Conservation (phyloP, 2,888 invertebrate genomes). For the Vesta saturnalis region DNA sequence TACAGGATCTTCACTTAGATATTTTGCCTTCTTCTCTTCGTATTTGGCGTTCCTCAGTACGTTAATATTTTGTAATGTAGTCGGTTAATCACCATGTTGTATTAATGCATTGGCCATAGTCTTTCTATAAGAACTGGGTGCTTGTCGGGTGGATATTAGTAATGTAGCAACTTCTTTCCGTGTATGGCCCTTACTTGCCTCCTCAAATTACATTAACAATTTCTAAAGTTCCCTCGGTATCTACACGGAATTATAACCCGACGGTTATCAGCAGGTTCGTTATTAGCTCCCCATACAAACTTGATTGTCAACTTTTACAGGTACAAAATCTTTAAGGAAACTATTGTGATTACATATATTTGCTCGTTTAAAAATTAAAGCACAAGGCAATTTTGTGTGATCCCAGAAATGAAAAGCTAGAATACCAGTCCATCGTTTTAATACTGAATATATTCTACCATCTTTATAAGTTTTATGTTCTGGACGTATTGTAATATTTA, state of each 20-base stretch:
- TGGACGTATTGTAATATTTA: too few relatives aligned
- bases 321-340: neutral
- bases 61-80: neutral
- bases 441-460: neutral
- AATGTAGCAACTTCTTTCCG: neutral
- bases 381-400: constrained; percentile 27
- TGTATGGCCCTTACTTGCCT: neutral
- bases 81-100: neutral
- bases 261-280: neutral
- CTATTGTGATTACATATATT: constrained; percentile 14
- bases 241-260: too few relatives aligned
- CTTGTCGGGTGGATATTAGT: neutral
- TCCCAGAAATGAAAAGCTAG: constrained; percentile 26
- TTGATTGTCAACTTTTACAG: neutral
- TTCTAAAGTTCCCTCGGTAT: too few relatives aligned
- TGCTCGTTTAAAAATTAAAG: constrained; percentile 23
- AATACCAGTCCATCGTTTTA: constrained; percentile 16
- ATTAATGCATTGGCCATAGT: neutral
- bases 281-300: neutral
- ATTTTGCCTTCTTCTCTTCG: neutral
- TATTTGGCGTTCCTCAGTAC: neutral
- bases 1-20: neutral
- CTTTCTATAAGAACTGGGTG: neutral
- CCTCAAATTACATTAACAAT: neutral
- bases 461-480: neutral